Base-by-base conservation (phyloP, 2,797 vertebrate genomes). In the Zenarchopterus dispar region DNA sequence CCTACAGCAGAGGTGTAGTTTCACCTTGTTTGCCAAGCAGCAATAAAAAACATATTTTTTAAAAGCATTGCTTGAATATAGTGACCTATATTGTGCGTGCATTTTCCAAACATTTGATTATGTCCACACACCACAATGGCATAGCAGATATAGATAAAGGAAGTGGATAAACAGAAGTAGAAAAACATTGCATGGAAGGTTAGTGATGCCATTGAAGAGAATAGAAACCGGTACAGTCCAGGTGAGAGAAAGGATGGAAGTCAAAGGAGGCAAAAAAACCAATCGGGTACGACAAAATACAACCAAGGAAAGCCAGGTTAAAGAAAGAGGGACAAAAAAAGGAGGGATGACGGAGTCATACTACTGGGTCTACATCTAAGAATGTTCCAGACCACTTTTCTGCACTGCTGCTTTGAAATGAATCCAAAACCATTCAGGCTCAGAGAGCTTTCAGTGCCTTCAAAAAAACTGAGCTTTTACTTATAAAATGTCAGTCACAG, bases 231-330 rank as follows among this genome's bases (percentile, higher is more conserved):
- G 41, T 23, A 67, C 3, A 71, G 66, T 51, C 8, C 82, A 88
- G 81, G 59, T 66, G 67, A 82, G 77, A 84, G 78, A 80, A 55
- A 86, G 76, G 78, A 76, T 63, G 65, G 87, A 91, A 92, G 89
- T 90, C 90, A 92, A 91, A 92, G 88, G 89, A 92, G 91, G 80
- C 74, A 67, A 77, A 84, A 77, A 84, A 71, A 67, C 28, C 62
- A 85, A 50, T 72, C 39, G 73, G 49, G 61, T 44, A 43, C 58
- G 39, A 79, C 21, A 72, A 65, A 81, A 56, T 51, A 36, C 10
- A 81, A 58, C 42, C 44, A 81, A 62, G 28, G 47, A 73, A 55
- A 84, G 55, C 39, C 44, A 50, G 36, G 56, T 74, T 62, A 78
- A 72, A 75, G 57, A 28, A 56, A 56, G 36, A 41, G 16, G 18